phyloP scores from a whole-genome alignment of 2,797 vertebrate genomes.

The Malacoraja senta region DNA sequence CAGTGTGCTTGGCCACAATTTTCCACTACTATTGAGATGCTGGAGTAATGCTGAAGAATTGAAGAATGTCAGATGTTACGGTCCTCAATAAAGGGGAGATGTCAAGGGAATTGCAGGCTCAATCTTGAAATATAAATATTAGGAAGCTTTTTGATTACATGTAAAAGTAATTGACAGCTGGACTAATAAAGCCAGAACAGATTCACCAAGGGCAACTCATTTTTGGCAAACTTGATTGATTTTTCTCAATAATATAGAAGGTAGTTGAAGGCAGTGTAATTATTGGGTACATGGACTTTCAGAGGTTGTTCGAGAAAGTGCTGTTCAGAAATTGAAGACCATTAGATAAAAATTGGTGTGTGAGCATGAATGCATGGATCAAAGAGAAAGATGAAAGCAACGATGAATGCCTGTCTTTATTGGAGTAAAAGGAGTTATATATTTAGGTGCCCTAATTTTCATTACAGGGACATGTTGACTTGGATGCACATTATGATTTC shows the following conservation, averaged over 20 bases:
- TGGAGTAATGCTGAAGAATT: too few species aligned
- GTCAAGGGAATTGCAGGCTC: too few species aligned
- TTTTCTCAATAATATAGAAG: neutral
- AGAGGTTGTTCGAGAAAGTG: too few species aligned
- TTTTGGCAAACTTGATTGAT: neutral
- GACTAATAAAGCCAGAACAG: neutral
- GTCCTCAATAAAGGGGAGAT: too few species aligned
- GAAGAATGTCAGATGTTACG: too few species aligned
- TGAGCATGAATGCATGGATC: neutral
- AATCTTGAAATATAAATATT: too few species aligned
- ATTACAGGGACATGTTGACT: neutral
- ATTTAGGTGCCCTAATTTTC: neutral
- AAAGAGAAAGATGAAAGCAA: neutral
- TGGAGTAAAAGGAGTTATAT: neutral
- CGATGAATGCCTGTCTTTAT: neutral
- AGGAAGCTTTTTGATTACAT: too few species aligned
- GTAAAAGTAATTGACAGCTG: neutral
- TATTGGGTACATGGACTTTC: too few species aligned
- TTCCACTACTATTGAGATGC: neutral
- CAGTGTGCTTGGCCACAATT: neutral
- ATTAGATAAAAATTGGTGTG: too few species aligned
- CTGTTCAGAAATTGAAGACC: neutral
- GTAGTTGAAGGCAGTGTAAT: neutral
- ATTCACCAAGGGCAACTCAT: neutral
- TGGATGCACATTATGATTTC: neutral